phyloP scores from a whole-genome alignment of 1,140 invertebrate species.

The Trichomalopsis sarcophagae region DNA sequence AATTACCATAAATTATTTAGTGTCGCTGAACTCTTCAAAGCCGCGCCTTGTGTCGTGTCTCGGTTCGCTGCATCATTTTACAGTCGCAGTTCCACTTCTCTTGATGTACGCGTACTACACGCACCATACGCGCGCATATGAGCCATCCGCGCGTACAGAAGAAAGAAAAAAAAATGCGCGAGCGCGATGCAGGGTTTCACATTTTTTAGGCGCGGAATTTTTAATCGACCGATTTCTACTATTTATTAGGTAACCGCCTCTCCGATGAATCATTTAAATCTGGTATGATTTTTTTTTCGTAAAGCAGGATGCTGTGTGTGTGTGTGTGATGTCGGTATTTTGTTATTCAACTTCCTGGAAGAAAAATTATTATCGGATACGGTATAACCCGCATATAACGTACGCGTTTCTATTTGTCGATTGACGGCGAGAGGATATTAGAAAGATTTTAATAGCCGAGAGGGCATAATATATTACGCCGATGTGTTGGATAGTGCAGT shows the following conservation, averaged over 20 bases:
- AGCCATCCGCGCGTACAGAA: background rate
- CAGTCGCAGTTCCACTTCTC: background rate
- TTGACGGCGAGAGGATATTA: too few species aligned
- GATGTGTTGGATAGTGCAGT: too few species aligned
- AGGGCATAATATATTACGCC: too few species aligned
- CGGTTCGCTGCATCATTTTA: constrained; percentile 3
- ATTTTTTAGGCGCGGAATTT: background rate
- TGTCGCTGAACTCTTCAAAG: constrained; percentile 51
- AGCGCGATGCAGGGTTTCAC: background rate
- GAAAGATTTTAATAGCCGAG: too few species aligned
- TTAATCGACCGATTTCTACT: background rate
- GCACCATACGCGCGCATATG: background rate
- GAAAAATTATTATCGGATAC: too few species aligned
- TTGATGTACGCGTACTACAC: background rate
- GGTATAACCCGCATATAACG: too few species aligned
- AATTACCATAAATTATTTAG: constrained; percentile 54
- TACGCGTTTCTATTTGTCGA: too few species aligned
- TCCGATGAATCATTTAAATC: background rate
- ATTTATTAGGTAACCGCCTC: background rate
- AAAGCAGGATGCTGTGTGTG: too few species aligned
- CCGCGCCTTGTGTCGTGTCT: constrained; percentile 37
- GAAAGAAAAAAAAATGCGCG: background rate
- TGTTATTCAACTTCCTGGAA: background rate
- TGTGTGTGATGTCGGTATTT: background rate
- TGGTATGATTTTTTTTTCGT: background rate